Percentiles rank a stretch among this genome's conserved stretches.
These are phyloP conservation scores for Heloderma charlesbogerti DNA, from an alignment of 2,113 vertebrate genomes.

Conservation along the genomic window DNA sequence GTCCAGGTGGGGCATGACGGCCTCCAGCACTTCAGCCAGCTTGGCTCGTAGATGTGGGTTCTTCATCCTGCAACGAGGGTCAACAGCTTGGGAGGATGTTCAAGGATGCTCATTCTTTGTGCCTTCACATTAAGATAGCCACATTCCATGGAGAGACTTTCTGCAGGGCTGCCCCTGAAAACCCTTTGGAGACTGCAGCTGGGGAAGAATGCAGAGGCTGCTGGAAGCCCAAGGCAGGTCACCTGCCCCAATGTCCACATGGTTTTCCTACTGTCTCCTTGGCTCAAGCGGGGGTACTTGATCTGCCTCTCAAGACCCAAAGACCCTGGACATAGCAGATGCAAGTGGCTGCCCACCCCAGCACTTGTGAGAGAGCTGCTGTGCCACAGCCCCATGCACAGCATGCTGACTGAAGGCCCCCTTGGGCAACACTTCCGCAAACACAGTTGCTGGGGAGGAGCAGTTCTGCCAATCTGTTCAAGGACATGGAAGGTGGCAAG, in stretches of 20 bases:
- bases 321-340: neutral
- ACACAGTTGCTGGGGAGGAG: neutral
- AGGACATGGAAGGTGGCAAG: neutral
- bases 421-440: neutral
- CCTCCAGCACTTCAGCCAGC: conserved; percentile 95
- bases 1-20: conserved; percentile 97
- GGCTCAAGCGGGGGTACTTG: no score
- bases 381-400: neutral
- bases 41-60: conserved; percentile 97
- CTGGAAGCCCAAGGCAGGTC: neutral
- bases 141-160: no score
- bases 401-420: neutral
- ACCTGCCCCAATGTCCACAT: accelerated
- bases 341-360: neutral
- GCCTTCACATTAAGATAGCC: neutral
- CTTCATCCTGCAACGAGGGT: conserved; percentile 86
- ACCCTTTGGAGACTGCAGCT: neutral
- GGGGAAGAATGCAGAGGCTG: no score
- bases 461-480: neutral
- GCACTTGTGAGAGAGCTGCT: neutral
- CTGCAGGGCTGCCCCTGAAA: neutral
- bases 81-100: neutral
- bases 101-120: neutral
- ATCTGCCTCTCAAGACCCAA: neutral
- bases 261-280: neutral